Percentiles rank a stretch among this genome's conserved stretches.
These are phyloP conservation scores for Anser cygnoides DNA, from an alignment of 2,113 vertebrate genomes.

Conservation along the genomic window DNA sequence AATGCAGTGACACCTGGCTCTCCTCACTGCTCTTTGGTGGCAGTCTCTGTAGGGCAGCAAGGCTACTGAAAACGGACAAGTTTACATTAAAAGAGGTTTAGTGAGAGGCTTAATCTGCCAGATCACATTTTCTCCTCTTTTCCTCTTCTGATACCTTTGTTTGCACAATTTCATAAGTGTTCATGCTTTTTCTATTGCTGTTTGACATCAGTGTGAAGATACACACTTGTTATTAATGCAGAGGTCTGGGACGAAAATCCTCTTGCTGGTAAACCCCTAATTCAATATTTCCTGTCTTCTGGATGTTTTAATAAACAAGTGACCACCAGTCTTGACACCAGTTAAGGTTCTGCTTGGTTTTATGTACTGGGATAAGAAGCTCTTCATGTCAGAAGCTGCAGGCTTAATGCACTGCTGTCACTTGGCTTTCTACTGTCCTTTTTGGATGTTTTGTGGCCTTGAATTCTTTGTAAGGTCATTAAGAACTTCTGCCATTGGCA, in stretches of 20 bases:
- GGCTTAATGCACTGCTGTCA: background rate
- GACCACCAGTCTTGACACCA: background rate
- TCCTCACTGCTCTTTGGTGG: fast-evolving
- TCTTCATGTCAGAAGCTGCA: background rate
- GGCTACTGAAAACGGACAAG: background rate
- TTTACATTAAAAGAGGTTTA: background rate
- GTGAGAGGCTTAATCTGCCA: background rate
- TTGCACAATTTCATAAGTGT: background rate
- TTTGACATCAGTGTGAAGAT: background rate
- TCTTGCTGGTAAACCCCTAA: background rate
- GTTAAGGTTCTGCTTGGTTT: background rate
- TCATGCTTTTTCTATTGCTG: background rate
- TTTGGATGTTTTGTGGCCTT: background rate
- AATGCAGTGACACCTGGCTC: background rate
- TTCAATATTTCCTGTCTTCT: background rate
- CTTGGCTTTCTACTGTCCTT: background rate
- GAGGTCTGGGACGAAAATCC: background rate
- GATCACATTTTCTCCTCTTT: fast-evolving
- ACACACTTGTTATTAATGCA: background rate
- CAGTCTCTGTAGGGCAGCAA: fast-evolving
- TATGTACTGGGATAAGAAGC: background rate
- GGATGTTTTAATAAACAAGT: background rate
- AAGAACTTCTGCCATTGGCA: background rate
- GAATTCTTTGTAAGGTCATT: background rate
- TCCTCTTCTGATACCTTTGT: background rate